Evolutionary conservation across 2,888 invertebrate genomes (phyloP).

Genomic region (Agelastica alni): DNA sequence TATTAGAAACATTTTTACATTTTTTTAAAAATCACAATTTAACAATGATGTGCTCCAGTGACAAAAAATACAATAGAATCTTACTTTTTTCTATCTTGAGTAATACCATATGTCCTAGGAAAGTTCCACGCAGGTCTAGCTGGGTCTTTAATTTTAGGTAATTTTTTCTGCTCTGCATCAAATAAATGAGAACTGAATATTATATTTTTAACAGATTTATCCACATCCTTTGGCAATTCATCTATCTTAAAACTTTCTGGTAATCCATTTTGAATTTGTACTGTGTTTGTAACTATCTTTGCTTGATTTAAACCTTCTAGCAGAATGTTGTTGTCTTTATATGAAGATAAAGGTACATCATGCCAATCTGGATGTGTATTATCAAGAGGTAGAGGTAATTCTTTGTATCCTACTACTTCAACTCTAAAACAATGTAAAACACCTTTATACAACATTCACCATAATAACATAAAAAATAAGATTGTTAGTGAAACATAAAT

Average conservation of each 20-base stretch:
- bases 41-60: too few relatives aligned
- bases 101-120: slow-evolving; percentile 76
- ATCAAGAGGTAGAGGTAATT: slow-evolving; percentile 57
- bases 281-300: slow-evolving; percentile 78
- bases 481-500: too few relatives aligned
- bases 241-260: slow-evolving; percentile 63
- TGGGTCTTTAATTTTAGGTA: slow-evolving; percentile 74
- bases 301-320: slow-evolving; percentile 78
- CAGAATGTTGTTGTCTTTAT: slow-evolving; percentile 66
- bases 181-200: slow-evolving; percentile 70
- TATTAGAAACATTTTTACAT: too few relatives aligned
- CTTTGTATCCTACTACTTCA: slow-evolving; percentile 57
- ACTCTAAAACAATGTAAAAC: slow-evolving; percentile 43
- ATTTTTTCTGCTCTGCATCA: slow-evolving; percentile 78
- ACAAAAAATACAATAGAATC: too few relatives aligned
- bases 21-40: too few relatives aligned
- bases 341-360: slow-evolving; percentile 63
- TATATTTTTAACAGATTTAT: slow-evolving; percentile 66
- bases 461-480: too few relatives aligned
- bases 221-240: slow-evolving; percentile 60
- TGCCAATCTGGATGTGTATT: slow-evolving; percentile 70
- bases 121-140: slow-evolving; percentile 72
- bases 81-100: slow-evolving; percentile 61
- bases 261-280: slow-evolving; percentile 65
- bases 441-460: too few relatives aligned